Conservation (phyloP, 1,140 invertebrate genomes). For the Drosophila baimaii region DNA sequence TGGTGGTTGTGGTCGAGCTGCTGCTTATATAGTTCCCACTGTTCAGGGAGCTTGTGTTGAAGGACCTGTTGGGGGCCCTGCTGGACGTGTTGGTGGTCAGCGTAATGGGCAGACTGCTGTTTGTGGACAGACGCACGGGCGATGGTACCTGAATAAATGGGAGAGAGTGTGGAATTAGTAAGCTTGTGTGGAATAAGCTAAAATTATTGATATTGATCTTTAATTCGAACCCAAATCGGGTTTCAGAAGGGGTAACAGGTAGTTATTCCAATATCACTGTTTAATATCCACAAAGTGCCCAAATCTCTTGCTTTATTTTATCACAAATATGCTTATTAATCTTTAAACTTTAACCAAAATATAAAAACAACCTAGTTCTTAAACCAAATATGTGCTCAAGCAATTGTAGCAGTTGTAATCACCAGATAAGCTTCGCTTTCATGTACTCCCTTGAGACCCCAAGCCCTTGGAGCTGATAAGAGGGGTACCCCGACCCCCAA, state of each 20-base stretch:
- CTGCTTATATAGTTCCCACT: constrained; percentile 51
- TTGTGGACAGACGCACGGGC: constrained; percentile 39
- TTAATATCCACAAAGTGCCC: too few relatives aligned
- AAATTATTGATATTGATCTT: too few relatives aligned
- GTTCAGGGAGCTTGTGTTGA: constrained; percentile 67
- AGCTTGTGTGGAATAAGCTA: too few relatives aligned
- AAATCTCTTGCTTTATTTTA: too few relatives aligned
- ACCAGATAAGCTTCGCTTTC: neutral
- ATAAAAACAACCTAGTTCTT: too few relatives aligned
- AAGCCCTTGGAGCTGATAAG: constrained; percentile 18
- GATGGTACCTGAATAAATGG: constrained; percentile 43
- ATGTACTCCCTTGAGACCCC: neutral
- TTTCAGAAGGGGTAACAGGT: too few relatives aligned
- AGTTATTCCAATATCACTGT: neutral
- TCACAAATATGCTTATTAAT: neutral
- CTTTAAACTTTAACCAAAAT: neutral
- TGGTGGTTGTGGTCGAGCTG: constrained; percentile 54
- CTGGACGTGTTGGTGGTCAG: constrained; percentile 74
- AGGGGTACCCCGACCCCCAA: neutral
- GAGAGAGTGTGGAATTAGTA: neutral
- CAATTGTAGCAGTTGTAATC: too few relatives aligned
- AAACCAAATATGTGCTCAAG: too few relatives aligned
- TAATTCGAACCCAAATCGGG: too few relatives aligned
- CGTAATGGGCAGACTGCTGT: constrained; percentile 66
- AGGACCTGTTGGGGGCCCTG: constrained; percentile 54